These are phyloP conservation scores for Podotricha telesiphe DNA, from an alignment of 2,888 invertebrate genomes.

Conservation along the genomic window DNA sequence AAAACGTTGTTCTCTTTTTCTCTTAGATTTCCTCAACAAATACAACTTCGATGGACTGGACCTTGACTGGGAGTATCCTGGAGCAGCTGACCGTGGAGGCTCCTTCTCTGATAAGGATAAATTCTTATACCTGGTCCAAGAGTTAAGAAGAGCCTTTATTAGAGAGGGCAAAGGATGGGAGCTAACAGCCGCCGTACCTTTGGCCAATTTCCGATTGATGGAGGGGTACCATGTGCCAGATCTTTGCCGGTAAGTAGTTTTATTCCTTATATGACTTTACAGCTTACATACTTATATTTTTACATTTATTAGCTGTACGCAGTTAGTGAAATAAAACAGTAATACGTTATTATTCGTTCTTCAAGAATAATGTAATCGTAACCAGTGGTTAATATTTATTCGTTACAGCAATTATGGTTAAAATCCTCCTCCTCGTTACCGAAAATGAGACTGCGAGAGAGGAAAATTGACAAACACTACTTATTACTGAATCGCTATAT, in stretches of 20 bases:
- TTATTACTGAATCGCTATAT: no score
- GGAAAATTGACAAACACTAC: no score
- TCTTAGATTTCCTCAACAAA: conserved; percentile 87
- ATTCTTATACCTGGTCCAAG: conserved; percentile 92
- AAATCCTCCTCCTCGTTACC: no score
- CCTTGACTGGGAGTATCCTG: conserved; percentile 96
- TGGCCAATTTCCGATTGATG: conserved; percentile 93
- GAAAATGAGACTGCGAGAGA: no score
- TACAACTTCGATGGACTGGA: conserved; percentile 94
- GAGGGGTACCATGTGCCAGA: conserved; percentile 96
- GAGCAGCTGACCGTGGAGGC: conserved; percentile 93
- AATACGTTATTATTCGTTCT: no score
- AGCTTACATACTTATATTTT: no score
- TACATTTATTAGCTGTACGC: no score
- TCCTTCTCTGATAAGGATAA: conserved; percentile 92
- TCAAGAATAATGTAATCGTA: no score
- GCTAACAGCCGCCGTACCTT: conserved; percentile 94
- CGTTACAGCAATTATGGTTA: no score
- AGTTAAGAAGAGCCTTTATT: conserved; percentile 90
- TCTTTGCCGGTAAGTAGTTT: conserved; percentile 92
- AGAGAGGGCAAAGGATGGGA: conserved; percentile 91
- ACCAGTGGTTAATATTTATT: no score
- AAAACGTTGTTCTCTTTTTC: background rate
- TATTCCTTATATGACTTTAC: no score
- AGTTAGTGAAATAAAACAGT: no score